Percentiles rank a stretch among this genome's conserved stretches.
Evolutionary conservation across 2,113 vertebrate species (phyloP).

Genomic region (Spermophilus dauricus): DNA sequence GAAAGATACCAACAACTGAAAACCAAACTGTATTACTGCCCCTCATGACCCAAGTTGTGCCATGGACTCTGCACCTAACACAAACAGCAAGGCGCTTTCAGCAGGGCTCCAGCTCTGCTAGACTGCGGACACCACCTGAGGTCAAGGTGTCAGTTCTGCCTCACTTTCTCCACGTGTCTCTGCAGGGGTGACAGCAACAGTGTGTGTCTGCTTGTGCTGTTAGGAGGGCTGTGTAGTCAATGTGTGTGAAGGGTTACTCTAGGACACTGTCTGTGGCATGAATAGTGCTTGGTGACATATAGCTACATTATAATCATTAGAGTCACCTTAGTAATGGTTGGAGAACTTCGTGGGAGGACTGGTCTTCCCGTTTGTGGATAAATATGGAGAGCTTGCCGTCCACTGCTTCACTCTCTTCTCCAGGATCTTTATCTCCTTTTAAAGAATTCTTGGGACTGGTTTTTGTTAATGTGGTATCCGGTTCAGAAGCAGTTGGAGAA

Average conservation of each 20-base stretch:
- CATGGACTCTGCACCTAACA: not conserved
- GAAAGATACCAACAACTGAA: not conserved
- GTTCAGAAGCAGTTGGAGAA: conserved; percentile 97
- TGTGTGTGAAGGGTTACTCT: not conserved
- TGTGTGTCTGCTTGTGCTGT: not conserved
- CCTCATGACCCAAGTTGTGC: not conserved
- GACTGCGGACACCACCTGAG: not conserved
- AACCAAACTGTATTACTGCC: not conserved
- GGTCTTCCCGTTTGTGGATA: conserved; percentile 98
- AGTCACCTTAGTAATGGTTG: conserved; percentile 97
- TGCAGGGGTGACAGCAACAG: not conserved
- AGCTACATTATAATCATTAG: not conserved
- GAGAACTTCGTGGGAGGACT: conserved; percentile 98
- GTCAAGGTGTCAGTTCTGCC: not conserved
- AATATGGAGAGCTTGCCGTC: conserved; percentile 99
- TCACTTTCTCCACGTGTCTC: not conserved
- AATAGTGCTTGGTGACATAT: not conserved
- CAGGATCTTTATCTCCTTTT: conserved; percentile 95
- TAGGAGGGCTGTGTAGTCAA: not conserved
- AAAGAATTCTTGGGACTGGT: conserved; percentile 95
- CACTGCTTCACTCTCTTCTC: conserved; percentile 97
- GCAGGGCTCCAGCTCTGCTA: not conserved
- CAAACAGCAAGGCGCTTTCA: not conserved
- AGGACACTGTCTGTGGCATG: not conserved
- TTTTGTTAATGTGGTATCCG: conserved; percentile 93